A percentile compares a stretch with the other conserved stretches of the same genome.
Conservation (phyloP, 2,797 vertebrate species). For the Rhinoraja longicauda region DNA sequence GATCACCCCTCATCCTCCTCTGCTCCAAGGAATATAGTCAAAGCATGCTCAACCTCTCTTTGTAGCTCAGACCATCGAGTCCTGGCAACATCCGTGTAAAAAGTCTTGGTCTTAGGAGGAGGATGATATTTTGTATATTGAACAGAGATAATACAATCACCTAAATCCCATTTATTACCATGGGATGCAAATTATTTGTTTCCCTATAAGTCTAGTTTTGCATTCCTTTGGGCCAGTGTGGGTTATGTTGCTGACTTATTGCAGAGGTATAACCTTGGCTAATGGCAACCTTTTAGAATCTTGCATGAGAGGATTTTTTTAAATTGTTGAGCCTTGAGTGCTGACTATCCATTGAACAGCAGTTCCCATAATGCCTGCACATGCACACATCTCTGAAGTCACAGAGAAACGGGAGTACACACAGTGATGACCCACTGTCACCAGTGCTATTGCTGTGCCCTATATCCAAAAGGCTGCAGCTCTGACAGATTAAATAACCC, state of each 20-base stretch:
- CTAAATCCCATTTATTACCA: neutral
- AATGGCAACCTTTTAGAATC: neutral
- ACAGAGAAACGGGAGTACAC: neutral
- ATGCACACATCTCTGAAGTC: neutral
- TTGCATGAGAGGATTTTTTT: neutral
- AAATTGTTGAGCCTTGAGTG: neutral
- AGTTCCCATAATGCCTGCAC: neutral
- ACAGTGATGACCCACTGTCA: neutral
- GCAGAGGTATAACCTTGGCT: neutral
- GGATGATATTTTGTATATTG: neutral
- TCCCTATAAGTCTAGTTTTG: no score
- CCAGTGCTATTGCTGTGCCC: neutral
- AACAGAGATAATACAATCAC: neutral
- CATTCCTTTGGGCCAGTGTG: neutral
- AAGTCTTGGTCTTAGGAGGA: neutral
- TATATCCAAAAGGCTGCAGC: neutral
- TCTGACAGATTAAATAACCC: neutral
- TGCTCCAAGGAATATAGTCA: no score
- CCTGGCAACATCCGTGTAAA: no score
- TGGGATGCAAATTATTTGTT: no score
- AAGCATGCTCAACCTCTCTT: no score
- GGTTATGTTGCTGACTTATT: neutral
- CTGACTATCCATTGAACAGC: neutral
- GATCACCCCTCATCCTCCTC: no score
- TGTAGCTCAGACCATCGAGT: no score